Evolutionary conservation across 2,888 invertebrate genomes (phyloP).

Genomic region (Gerris lacustris): DNA sequence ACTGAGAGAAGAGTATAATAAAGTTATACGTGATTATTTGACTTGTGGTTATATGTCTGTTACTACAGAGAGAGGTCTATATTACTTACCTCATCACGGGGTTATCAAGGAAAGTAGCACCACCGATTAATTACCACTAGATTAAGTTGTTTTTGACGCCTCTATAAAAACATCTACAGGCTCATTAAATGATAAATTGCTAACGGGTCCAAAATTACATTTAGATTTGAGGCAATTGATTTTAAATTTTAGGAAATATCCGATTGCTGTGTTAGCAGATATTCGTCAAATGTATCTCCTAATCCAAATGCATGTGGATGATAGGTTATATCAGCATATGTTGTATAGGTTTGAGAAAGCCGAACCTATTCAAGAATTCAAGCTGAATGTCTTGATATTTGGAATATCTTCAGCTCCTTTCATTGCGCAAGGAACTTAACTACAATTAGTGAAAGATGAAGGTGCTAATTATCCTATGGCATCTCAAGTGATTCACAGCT

Average conservation of each 20-base stretch:
- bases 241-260: slow-evolving; percentile 6
- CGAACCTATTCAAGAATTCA: slow-evolving; percentile 22
- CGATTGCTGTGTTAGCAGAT: slow-evolving; percentile 14
- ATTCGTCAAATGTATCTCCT: slow-evolving; percentile 19
- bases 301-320: slow-evolving; percentile 14
- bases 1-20: background rate
- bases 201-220: slow-evolving; percentile 14
- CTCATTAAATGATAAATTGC: slow-evolving; percentile 10
- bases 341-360: slow-evolving; percentile 24
- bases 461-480: too few species aligned
- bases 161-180: slow-evolving; percentile 7
- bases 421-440: too few species aligned
- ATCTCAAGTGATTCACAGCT: too few species aligned
- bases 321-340: slow-evolving; percentile 28
- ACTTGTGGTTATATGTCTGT: background rate
- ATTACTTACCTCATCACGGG: slow-evolving; percentile 13
- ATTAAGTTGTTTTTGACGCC: slow-evolving; percentile 13
- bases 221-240: slow-evolving; percentile 2
- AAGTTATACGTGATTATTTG: slow-evolving; percentile 1
- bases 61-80: background rate
- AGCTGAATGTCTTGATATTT: slow-evolving; percentile 27
- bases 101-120: slow-evolving; percentile 8
- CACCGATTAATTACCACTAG: too few species aligned
- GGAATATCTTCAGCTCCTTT: too few species aligned
- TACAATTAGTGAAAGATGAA: too few species aligned